Evolutionary conservation across 2,113 vertebrate genomes (phyloP).

Genomic region (Arizona elegans): DNA sequence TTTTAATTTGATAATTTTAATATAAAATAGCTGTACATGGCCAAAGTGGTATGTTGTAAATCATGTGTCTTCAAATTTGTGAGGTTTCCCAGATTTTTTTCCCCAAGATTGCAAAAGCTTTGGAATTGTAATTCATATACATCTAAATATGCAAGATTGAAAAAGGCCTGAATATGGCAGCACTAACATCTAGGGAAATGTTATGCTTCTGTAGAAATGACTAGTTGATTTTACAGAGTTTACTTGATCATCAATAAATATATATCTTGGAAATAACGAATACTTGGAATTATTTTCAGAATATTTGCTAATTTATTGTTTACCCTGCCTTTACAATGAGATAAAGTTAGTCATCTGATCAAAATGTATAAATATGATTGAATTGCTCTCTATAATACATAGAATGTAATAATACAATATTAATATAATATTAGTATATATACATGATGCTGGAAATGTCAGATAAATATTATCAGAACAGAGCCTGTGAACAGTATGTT

Average conservation of each 20-base stretch:
- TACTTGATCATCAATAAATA: not conserved
- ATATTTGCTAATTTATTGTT: not conserved
- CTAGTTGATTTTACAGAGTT: not conserved
- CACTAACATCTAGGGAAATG: not conserved
- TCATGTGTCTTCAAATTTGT: not conserved
- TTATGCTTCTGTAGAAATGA: not conserved
- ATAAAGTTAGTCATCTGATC: not conserved
- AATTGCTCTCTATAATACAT: not conserved
- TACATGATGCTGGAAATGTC: not conserved
- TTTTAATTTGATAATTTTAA: slow-evolving; percentile 41
- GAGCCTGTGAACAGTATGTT: not conserved
- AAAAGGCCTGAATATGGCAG: not conserved
- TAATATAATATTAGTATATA: not conserved
- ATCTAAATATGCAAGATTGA: not conserved
- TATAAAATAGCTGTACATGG: slow-evolving; percentile 13
- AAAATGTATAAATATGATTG: not conserved
- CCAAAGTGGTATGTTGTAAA: slow-evolving; percentile 36
- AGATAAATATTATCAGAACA: not conserved
- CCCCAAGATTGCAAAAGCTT: not conserved
- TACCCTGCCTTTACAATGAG: not conserved
- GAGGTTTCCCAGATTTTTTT: not conserved
- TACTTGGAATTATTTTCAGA: not conserved
- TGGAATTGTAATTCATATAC: not conserved
- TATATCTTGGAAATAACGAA: not conserved
- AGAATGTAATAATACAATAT: not conserved